These are phyloP conservation scores for Brienomyrus longianalis DNA, from an alignment of 2,113 vertebrate genomes.

Conservation along the genomic window DNA sequence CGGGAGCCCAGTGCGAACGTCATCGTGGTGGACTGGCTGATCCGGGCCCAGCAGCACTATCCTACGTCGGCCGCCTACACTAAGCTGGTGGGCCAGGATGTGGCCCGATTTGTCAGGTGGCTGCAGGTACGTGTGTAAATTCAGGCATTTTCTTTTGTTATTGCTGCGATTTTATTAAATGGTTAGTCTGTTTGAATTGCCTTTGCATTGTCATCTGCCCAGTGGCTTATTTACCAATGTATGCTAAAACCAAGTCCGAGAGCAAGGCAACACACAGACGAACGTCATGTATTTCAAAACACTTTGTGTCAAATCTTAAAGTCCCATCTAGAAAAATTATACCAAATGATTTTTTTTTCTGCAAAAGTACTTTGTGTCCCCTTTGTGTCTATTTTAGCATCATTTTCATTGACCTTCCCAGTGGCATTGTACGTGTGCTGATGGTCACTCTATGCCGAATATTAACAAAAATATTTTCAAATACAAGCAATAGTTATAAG, in stretches of 20 bases:
- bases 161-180: background rate
- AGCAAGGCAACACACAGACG: background rate
- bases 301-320: background rate
- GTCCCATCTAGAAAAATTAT: background rate
- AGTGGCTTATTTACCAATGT: background rate
- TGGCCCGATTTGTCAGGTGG: conserved; percentile 87
- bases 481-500: background rate
- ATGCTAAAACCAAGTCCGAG: background rate
- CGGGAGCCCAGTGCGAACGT: conserved; percentile 83
- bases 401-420: background rate
- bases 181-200: background rate
- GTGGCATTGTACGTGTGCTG: background rate
- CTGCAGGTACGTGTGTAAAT: conserved; percentile 67
- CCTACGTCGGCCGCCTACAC: conserved; percentile 81
- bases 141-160: too few species aligned
- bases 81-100: conserved; percentile 81
- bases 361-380: background rate
- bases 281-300: background rate
- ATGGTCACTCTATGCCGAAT: background rate
- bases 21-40: conserved; percentile 89
- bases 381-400: background rate
- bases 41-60: conserved; percentile 84
- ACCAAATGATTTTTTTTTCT: background rate
- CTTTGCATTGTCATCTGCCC: background rate
- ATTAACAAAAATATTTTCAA: background rate